Evolutionary conservation across 2,888 invertebrate species (phyloP), one percentile per base, ranked within the genome.

Genomic region (Nomada ferruginata): DNA sequence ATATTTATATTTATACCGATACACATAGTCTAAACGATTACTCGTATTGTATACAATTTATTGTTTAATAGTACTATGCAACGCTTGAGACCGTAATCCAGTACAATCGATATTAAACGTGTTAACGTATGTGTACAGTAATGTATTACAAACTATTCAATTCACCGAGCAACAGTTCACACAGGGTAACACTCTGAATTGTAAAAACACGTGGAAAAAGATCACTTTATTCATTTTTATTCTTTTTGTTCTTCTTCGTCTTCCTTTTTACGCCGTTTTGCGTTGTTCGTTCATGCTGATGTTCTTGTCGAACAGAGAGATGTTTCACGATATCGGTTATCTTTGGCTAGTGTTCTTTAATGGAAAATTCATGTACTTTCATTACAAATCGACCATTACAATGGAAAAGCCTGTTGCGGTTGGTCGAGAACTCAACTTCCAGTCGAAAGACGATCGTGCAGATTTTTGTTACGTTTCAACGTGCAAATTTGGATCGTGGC

Each of bases 131-230:
- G 84, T 86, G 83, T 89, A 89, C 83, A 89, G 84, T 63, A 84
- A 82, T 85, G 83, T 84, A 86, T 91, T 89, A 89, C 84, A 87
- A 87, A 87, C 91, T 89, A 88, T 86, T 89, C 90, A 90, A 89
- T 91, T 90, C 88, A 90, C 87, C 90, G 91, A 91, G 91, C 91
- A 90, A 91, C 89, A 90, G 89, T 89, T 86, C 87, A 77, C 85
- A 79, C 83, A 73, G 85, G 86, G 81, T 85, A 87, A 89, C 70
- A 76, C 87, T 60, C 79, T 82, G 83, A 78, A 77, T 36, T 79
- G 72, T 86, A 77, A 85, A 88, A 86, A 85, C 80, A 81, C 85
- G 82, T 82, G 82, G 82, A 68, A 83, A 83, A 80, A 57, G 52
- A 36, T 68, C 75, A 61, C 64, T 74, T 69, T 55, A 64, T 52